Base-by-base conservation (phyloP, 1,140 invertebrate species). In the Thalassaphorura encarpata region DNA sequence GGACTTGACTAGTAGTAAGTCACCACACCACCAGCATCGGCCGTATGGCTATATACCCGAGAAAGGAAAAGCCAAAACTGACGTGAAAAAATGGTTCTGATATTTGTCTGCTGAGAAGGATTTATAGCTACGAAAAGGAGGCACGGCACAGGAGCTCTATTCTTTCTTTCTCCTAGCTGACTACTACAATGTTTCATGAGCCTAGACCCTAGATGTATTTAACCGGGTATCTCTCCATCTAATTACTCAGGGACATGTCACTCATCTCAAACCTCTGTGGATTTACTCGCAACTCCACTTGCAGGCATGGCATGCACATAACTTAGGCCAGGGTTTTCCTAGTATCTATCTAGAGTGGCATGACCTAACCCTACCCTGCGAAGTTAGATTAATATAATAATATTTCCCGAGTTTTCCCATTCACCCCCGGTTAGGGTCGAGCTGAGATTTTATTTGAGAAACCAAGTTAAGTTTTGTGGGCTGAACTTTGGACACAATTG, bases 1-100 rank as follows among this genome's bases (percentile, higher is more conserved):
- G n/a, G 6, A 31, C 26, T 51, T 18, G 15, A 8, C 27, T 18
- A 11, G 6, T 6, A 42, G 19, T 15, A 21, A 42, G 5, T 13
- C 19, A 18, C 6, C 13, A 6, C 15, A 11, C 8, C 40, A 42
- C 19, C 19, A 21, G 15, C 19, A 13, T 42, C 5, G 40, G 6
- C 8, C 5, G 8, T n/a, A 18, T 11, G 13, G 5, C 19, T 42
- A 11, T 42, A 18, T n/a, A 42, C 40, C 5, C 6, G 6, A 42
- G 19, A 42, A 36, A 36, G n/a, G 8, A 8, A 18, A 48, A 48
- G 26, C 46, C 26, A 48, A 50, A 51, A 33, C 16, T 2, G 6
- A 51, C 31, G 31, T 43, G 57, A 54, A 59, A 59, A 59, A 59
- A 52, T 54, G 47, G 57, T 50, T 45, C 39, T 50, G 57, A 36